A percentile compares a stretch with the other conserved stretches of the same genome.
phyloP scores from a whole-genome alignment of 2,797 vertebrate genomes.

The Protosalanx chinensis region DNA sequence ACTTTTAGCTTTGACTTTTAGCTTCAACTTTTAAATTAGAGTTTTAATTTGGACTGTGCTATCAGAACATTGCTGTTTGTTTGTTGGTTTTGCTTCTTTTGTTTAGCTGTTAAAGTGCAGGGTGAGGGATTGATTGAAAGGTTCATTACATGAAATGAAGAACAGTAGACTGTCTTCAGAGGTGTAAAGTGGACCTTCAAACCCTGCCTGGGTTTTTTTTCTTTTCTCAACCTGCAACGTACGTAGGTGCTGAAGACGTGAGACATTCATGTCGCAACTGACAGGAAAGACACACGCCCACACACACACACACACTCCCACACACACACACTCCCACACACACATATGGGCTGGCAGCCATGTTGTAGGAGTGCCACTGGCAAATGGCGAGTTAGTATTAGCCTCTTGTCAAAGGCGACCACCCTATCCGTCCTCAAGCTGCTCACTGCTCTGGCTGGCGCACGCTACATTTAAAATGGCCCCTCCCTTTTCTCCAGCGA shows the following conservation, averaged over 20 bases:
- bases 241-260: slow-evolving; percentile 48
- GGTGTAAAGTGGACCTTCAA: neutral
- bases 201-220: slow-evolving; percentile 25
- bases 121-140: slow-evolving; percentile 9
- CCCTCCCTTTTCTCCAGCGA: slow-evolving; percentile 29
- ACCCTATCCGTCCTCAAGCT: slow-evolving; percentile 13
- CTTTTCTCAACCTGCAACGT: slow-evolving; percentile 10
- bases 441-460: slow-evolving; percentile 5
- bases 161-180: neutral
- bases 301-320: neutral
- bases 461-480: slow-evolving; percentile 28
- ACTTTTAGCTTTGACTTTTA: too few relatives aligned
- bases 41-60: too few relatives aligned
- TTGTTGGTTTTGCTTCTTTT: too few relatives aligned
- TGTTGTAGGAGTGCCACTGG: slow-evolving; percentile 20
- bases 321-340: neutral
- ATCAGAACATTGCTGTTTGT: too few relatives aligned
- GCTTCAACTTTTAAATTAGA: too few relatives aligned
- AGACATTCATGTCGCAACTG: slow-evolving; percentile 40
- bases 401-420: slow-evolving; percentile 15
- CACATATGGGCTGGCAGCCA: neutral
- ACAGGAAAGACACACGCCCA: slow-evolving; percentile 4
- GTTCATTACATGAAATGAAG: slow-evolving; percentile 8
- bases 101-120: too few relatives aligned
- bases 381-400: slow-evolving; percentile 24